A percentile compares a stretch with the other conserved stretches of the same genome.
Conservation (phyloP, 2,888 invertebrate species). For the Caenorhabditis angaria region DNA sequence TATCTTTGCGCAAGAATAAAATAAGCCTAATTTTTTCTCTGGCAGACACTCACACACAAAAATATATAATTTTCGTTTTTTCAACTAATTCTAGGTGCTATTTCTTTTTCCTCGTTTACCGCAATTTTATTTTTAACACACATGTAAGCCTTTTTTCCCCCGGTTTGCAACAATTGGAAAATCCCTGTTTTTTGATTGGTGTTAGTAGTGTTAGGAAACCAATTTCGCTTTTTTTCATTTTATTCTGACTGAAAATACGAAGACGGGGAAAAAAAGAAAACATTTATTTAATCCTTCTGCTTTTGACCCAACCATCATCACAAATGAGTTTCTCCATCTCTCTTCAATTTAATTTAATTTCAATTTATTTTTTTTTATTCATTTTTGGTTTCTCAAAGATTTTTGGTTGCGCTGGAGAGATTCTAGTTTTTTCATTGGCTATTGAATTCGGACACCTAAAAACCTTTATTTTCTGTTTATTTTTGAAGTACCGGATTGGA, state of each 20-base stretch:
- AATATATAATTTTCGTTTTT: background rate
- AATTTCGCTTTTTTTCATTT: background rate
- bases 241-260: too few species aligned
- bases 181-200: background rate
- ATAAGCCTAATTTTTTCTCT: background rate
- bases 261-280: background rate
- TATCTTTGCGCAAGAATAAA: background rate
- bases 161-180: background rate
- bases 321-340: background rate
- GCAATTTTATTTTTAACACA: background rate
- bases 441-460: too few species aligned
- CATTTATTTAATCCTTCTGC: slow-evolving; percentile 4
- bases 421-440: too few species aligned
- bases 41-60: background rate
- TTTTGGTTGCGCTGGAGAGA: too few species aligned
- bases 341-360: background rate
- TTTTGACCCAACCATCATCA: slow-evolving; percentile 2
- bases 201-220: background rate
- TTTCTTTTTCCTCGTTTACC: background rate
- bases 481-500: too few species aligned
- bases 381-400: background rate
- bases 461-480: too few species aligned
- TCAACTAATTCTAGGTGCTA: background rate
- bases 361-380: background rate
- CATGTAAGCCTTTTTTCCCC: too few species aligned